These are phyloP conservation scores for Lithosia quadra DNA, from an alignment of 2,888 invertebrate species.

Conservation along the genomic window DNA sequence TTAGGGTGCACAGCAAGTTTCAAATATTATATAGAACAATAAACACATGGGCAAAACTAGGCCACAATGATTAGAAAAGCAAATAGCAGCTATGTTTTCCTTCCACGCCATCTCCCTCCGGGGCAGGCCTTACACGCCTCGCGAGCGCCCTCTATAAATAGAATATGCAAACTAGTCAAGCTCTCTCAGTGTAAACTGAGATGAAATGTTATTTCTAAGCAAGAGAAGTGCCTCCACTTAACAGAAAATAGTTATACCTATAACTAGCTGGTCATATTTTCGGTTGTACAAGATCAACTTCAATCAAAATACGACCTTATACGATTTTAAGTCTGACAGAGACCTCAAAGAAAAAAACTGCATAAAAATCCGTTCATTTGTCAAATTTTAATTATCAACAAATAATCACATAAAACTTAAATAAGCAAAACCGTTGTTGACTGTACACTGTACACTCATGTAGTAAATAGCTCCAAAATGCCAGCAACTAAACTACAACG, in stretches of 20 bases:
- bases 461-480: neutral
- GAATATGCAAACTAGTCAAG: constrained; percentile 4
- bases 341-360: too few relatives aligned
- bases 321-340: too few relatives aligned
- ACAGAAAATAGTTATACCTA: neutral
- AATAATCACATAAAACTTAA: too few relatives aligned
- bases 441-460: neutral
- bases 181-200: neutral
- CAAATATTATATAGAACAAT: neutral
- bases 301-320: too few relatives aligned
- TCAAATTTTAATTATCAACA: too few relatives aligned
- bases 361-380: too few relatives aligned
- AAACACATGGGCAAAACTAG: neutral
- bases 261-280: too few relatives aligned
- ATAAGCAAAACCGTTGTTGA: too few relatives aligned
- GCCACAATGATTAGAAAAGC: neutral
- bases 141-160: neutral
- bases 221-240: neutral
- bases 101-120: neutral
- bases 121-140: neutral
- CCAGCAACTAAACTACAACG: constrained; percentile 7
- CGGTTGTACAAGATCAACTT: too few relatives aligned
- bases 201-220: neutral
- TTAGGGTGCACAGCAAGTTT: too few relatives aligned
- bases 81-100: constrained; percentile 1